phyloP scores from a whole-genome alignment of 2,797 vertebrate genomes.

The Hylomyscus alleni region DNA sequence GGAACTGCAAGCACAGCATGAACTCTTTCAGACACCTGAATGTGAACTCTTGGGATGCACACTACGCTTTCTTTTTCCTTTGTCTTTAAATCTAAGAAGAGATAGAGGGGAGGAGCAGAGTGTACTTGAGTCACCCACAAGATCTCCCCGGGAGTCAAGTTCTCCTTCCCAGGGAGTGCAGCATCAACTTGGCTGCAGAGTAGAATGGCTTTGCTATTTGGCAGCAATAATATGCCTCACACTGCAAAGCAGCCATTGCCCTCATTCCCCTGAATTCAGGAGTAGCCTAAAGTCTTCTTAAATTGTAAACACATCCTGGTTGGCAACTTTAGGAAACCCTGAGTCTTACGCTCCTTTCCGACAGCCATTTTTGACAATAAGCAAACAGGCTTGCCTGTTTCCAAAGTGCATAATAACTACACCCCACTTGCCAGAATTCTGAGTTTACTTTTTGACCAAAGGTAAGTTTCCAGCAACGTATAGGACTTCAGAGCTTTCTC shows the following conservation, averaged over 20 bases:
- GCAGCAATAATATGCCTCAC: background rate
- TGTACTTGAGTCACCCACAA: background rate
- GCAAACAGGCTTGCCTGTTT: background rate
- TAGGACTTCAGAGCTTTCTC: background rate
- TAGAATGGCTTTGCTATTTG: background rate
- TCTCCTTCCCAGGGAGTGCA: background rate
- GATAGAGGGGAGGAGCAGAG: too few species aligned
- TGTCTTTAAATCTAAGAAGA: background rate
- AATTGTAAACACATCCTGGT: background rate
- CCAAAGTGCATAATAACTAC: background rate
- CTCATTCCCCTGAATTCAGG: background rate
- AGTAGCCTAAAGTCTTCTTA: background rate
- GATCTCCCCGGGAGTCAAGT: background rate
- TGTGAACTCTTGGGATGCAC: background rate
- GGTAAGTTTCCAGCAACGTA: background rate
- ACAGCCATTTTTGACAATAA: background rate
- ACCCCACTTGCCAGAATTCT: background rate
- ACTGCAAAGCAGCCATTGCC: background rate
- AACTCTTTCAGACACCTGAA: background rate
- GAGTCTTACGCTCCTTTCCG: background rate
- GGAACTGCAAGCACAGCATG: rapidly evolving
- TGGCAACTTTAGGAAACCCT: background rate
- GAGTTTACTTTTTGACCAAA: slow-evolving; percentile 6
- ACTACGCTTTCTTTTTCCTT: background rate
- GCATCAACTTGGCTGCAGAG: background rate